Evolutionary conservation across 2,113 vertebrate genomes (phyloP).

Genomic region (Theropithecus gelada): DNA sequence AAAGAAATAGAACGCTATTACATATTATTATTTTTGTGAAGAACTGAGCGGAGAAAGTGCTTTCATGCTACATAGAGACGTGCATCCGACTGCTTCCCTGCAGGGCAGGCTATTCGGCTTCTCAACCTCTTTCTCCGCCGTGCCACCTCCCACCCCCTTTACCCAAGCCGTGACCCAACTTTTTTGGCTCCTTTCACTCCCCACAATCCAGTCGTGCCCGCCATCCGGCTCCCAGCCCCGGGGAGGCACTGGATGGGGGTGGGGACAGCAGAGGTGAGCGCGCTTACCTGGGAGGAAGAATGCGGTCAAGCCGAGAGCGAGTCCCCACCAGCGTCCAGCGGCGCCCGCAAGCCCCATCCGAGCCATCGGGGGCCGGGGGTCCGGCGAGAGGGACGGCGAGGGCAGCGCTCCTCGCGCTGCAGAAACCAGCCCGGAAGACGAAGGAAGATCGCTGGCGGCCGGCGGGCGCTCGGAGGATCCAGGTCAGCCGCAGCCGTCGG

Average conservation of each 20-base stretch:
- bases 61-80: constrained; percentile 39
- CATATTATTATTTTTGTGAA: constrained; percentile 61
- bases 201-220: constrained; percentile 27
- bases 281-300: constrained; percentile 85
- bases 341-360: constrained; percentile 80
- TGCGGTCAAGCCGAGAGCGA: constrained; percentile 82
- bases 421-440: constrained; percentile 52
- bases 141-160: constrained; percentile 5
- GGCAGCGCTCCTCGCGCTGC: constrained; percentile 54
- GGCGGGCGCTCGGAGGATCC: constrained; percentile 51
- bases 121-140: not conserved
- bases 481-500: constrained; percentile 61
- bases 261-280: not conserved
- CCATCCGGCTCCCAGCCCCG: constrained; percentile 2
- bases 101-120: constrained; percentile 46
- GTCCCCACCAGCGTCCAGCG: constrained; percentile 83
- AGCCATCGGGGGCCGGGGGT: constrained; percentile 83
- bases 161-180: constrained; percentile 68
- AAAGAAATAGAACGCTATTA: constrained; percentile 72
- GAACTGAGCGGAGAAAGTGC: constrained; percentile 70
- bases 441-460: constrained; percentile 34
- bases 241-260: not conserved
- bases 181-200: constrained; percentile 47
- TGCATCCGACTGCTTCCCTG: constrained; percentile 51
- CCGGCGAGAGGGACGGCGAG: constrained; percentile 42